Evolutionary conservation across 2,888 invertebrate species (phyloP).

Genomic region (Drosophila falleni): DNA sequence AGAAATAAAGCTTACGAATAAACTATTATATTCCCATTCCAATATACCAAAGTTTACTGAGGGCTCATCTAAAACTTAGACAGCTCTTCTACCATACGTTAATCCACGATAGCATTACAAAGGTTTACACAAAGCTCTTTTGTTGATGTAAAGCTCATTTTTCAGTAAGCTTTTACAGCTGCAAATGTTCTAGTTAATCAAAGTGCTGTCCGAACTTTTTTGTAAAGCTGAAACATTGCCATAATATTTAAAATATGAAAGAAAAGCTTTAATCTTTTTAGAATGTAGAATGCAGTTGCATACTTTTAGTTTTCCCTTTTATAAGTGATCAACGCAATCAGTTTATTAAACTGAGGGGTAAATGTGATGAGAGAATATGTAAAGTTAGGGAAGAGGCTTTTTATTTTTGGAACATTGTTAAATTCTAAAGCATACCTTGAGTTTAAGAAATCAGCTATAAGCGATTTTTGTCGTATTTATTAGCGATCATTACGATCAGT

Average conservation of each 20-base stretch:
- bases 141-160: neutral
- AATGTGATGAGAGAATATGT: no score
- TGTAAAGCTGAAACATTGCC: neutral
- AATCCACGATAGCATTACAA: neutral
- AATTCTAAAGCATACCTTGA: slow-evolving; percentile 52
- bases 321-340: slow-evolving; percentile 4
- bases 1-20: neutral
- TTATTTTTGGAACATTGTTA: neutral
- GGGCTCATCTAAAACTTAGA: neutral
- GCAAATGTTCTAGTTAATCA: neutral
- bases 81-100: neutral
- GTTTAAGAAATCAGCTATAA: neutral
- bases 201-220: slow-evolving; percentile 18
- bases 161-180: no score
- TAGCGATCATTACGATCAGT: slow-evolving; percentile 9
- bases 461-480: no score
- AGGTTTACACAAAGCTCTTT: neutral
- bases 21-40: no score
- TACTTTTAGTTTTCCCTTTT: slow-evolving; percentile 42
- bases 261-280: slow-evolving; percentile 26
- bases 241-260: neutral
- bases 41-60: no score
- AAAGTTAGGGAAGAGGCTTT: slow-evolving; percentile 8
- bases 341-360: neutral
- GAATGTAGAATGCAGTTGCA: slow-evolving; percentile 24